These are phyloP conservation scores for Cherax destructor DNA, from an alignment of 1,140 invertebrate genomes.

Conservation along the genomic window DNA sequence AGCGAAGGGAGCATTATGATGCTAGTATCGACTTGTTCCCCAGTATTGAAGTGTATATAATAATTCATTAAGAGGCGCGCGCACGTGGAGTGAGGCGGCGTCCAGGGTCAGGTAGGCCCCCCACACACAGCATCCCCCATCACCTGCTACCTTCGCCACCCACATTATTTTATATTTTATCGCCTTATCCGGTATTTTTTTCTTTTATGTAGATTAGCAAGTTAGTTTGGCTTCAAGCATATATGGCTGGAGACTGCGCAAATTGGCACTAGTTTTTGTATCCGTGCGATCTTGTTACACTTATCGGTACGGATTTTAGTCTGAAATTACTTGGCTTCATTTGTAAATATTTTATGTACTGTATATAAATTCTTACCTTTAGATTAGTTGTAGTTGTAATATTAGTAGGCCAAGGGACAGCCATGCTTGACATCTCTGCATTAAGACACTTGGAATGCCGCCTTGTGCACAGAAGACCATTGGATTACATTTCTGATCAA, in stretches of 20 bases:
- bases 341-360: neutral
- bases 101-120: neutral
- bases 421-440: neutral
- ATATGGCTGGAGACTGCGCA: neutral
- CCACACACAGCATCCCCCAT: neutral
- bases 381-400: neutral
- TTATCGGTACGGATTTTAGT: neutral
- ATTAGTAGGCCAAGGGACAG: neutral
- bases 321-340: neutral
- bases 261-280: neutral
- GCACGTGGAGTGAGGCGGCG: conserved; percentile 1
- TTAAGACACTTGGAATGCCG: conserved; percentile 3
- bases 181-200: neutral
- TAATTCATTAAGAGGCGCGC: conserved; percentile 11
- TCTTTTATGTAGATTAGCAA: too few species aligned
- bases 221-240: too few species aligned
- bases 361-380: neutral
- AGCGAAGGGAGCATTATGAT: conserved; percentile 9
- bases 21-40: conserved; percentile 7
- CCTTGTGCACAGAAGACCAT: neutral
- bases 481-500: neutral
- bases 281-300: neutral
- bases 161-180: neutral
- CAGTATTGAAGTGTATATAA: conserved; percentile 20
- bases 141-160: neutral